phyloP scores from a whole-genome alignment of 2,888 invertebrate species.

The Eupithecia exiguata region DNA sequence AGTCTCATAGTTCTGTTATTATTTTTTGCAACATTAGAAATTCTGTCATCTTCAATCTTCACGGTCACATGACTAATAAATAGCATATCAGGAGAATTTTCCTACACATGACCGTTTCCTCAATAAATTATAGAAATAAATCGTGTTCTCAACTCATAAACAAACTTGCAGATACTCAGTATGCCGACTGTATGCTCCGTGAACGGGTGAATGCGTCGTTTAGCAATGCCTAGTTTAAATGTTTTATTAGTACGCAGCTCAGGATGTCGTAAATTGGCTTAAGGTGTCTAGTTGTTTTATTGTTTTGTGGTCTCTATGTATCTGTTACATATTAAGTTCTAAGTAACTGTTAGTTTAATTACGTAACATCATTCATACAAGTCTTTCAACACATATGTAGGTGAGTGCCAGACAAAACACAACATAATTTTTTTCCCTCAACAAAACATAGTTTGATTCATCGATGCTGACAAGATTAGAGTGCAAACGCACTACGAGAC shows the following conservation, averaged over 20 bases:
- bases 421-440: no score
- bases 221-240: background rate
- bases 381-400: no score
- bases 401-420: no score
- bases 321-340: background rate
- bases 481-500: no score
- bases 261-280: constrained; percentile 5
- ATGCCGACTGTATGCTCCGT: constrained; percentile 29
- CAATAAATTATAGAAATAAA: constrained; percentile 45
- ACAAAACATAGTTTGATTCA: no score
- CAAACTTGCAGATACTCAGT: constrained; percentile 35
- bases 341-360: no score
- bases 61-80: background rate
- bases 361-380: no score
- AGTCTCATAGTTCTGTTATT: no score
- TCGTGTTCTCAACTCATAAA: constrained; percentile 33
- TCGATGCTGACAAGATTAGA: no score
- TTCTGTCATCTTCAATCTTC: background rate
- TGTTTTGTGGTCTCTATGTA: background rate
- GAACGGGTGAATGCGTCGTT: background rate
- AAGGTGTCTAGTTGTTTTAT: background rate
- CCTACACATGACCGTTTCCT: constrained; percentile 36
- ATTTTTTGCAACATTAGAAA: background rate
- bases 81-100: background rate
- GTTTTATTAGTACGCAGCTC: background rate